Base-by-base conservation (phyloP, 23 tunicate species). In the Phallusia fumigata region DNA sequence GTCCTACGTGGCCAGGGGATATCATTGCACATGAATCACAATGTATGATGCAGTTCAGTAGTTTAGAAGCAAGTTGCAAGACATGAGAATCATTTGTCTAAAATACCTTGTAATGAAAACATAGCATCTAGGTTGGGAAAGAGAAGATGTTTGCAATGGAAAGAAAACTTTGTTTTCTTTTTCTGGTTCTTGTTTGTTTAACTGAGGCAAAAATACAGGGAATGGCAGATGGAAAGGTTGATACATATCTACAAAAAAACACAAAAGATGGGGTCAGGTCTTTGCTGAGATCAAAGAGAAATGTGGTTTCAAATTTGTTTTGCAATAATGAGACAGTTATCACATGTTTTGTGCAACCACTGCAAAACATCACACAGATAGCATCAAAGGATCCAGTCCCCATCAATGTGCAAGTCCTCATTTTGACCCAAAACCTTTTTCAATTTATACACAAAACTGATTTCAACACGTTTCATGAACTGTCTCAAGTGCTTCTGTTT, bases 271-370 rank as follows among this genome's bases (percentile, higher is more conserved):
- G 28, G 11, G 13, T 24, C 26, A 58, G 28, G 28, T 21, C 26
- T 22, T 58, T 58, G 69, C 28, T 58, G 28, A 58, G 69, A 58
- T 58, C 69, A 58, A 58, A 13, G 69, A 58, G 69, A 58, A 58
- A 24, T 24, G 28, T 21, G 28, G 28, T 5, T 24, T 21, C 26
- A 21, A 24, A 22, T 21, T 2, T 58, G 28, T 6, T 21, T 24
- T 58, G 69, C 69, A 58, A 21, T 58, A 16, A 1, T 22, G 28
- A 1, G 28, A 5, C 69, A 1, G 3, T 13, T 58, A 8, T 1
- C 3, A 58, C 69, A 58, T 58, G 69, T 58, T 58, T 58, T 13
- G 28, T 58, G 28, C 8, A 6, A 16, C 28, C 69, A 58, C 5
- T 5, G 3, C 11, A 58, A 8, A 58, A 58, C 69, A 58, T 58